Conservation (phyloP, 92 coral and sea anemone species). For the Porites evermanni region DNA sequence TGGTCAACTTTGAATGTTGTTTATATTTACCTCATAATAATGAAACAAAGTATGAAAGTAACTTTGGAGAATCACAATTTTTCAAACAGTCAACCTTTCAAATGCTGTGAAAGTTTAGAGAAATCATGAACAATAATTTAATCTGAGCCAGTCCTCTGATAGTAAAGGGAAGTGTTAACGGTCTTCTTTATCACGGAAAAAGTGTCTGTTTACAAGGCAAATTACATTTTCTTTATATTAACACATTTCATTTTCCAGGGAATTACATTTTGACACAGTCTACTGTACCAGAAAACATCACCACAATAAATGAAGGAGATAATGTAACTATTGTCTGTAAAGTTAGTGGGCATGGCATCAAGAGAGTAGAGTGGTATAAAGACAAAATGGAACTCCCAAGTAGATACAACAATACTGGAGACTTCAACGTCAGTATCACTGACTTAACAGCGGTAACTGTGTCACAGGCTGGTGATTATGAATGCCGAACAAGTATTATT, state of each 20-base stretch:
- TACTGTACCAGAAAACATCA: constrained; percentile 23
- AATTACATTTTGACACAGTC: constrained; percentile 12
- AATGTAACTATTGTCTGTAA: constrained; percentile 56
- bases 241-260: not conserved
- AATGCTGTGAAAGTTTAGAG: no score
- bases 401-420: not conserved
- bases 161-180: no score
- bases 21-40: no score
- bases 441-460: constrained; percentile 1
- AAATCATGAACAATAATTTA: no score
- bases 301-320: constrained; percentile 40
- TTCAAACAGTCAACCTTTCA: no score
- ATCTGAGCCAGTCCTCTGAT: no score
- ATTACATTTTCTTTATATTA: not conserved
- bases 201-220: no score
- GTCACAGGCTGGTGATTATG: constrained; percentile 25
- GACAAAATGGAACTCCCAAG: constrained; percentile 44
- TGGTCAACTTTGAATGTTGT: no score
- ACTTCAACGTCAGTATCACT: not conserved
- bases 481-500: constrained; percentile 27
- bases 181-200: no score
- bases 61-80: no score
- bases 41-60: no score
- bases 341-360: constrained; percentile 25
- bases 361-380: constrained; percentile 70